phyloP scores from a whole-genome alignment of 1,140 invertebrate species.

The Cecropterus lyciades region DNA sequence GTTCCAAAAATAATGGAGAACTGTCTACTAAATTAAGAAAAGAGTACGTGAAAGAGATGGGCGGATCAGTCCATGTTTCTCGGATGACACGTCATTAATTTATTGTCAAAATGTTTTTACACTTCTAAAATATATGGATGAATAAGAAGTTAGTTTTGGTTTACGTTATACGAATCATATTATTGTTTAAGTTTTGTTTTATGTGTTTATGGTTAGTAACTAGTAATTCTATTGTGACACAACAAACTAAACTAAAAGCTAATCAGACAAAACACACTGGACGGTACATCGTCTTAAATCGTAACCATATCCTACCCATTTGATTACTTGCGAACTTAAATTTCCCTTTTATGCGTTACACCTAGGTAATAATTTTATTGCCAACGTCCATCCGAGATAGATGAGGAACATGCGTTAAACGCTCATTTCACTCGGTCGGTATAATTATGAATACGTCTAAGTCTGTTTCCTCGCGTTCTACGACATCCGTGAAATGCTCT shows the following conservation, averaged over 20 bases:
- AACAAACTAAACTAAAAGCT: too few relatives aligned
- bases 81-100: slow-evolving; percentile 24
- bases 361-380: slow-evolving; percentile 21
- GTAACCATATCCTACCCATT: background rate
- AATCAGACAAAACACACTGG: background rate
- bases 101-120: slow-evolving; percentile 23
- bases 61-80: slow-evolving; percentile 5
- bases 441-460: slow-evolving; percentile 32
- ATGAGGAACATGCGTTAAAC: slow-evolving; percentile 25
- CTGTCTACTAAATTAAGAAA: slow-evolving; percentile 6
- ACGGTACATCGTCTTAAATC: background rate
- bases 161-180: too few relatives aligned
- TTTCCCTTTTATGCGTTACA: slow-evolving; percentile 9
- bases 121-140: background rate
- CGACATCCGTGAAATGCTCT: slow-evolving; percentile 60
- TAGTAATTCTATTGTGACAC: too few relatives aligned
- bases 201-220: too few relatives aligned
- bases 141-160: background rate
- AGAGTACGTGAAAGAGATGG: background rate
- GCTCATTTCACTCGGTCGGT: slow-evolving; percentile 27
- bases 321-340: background rate
- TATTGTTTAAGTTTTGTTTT: too few relatives aligned
- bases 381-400: slow-evolving; percentile 25
- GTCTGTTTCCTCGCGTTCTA: slow-evolving; percentile 32
- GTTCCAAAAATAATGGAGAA: slow-evolving; percentile 5